Evolutionary conservation across 2,797 vertebrate species (phyloP), one percentile per base, ranked within the genome.

Genomic region (Mareca penelope): DNA sequence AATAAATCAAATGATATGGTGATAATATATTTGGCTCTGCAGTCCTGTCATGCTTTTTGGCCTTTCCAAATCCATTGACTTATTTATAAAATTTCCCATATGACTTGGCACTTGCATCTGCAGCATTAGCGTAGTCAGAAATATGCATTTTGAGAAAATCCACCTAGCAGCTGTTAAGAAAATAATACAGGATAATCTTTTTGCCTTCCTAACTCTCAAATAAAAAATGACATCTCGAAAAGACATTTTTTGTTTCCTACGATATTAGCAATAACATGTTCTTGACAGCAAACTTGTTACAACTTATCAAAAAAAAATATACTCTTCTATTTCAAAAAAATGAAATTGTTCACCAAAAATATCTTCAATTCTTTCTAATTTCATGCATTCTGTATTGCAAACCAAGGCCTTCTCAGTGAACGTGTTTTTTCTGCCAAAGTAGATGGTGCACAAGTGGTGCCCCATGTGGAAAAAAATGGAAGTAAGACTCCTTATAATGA

Each of bases 121-220:
- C 52, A 73, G 40, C 9, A 35, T 60, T 83, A 60, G 13, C 9
- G 5, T 48, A 75, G 76, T 60, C 12, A 85, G 24, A 90, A 93
- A 19, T 71, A 64, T 75, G 7, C 44, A 14, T 88, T 94, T 89
- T 80, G 39, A 88, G 24, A 77, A 78, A 64, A 91, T 91, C 40
- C 21, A 68, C 10, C 17, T 65, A 59, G 18, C 10, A 89, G 10
- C 26, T 78, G 13, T 68, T 83, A 78, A 61, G 57, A 71, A 87
- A 89, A 69, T 46, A 87, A 56, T 64, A 23, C 23, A 70, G 46
- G 39, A 67, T 81, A 52, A 48, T 75, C 2, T 70, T 73, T 63
- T 77, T 80, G 16, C 39, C 10, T 77, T 11, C 22, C 26, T 67
- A 56, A 67, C 15, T 83, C 53, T 53, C 53, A 90, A 81, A 61